Base-by-base conservation (phyloP, 2,888 invertebrate genomes). In the Himalopsyche kuldschensis region DNA sequence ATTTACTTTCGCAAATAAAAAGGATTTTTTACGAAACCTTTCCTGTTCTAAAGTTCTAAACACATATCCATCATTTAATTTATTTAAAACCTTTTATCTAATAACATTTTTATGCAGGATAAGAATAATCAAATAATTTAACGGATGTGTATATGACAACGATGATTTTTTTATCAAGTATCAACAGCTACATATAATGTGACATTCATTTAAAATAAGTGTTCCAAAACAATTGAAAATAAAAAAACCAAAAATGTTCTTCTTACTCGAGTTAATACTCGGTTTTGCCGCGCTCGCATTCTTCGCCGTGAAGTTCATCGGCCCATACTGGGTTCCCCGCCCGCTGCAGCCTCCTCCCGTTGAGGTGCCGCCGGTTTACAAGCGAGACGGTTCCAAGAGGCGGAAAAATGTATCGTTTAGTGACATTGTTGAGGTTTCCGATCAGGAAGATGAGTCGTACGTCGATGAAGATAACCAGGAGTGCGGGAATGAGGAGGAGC, bases 201-300 rank as follows among this genome's bases (percentile, higher is more conserved):
- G 69, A 69, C 69, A 69, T 48, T 41, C 5, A 41, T 48, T 48
- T 17, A 48, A 48, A 69, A 69, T 30, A 27, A 69, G 69, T 69
- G 69, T 11, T 69, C 11, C 30, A 11, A 69, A 69, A 30, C 27
- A 69, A 2, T 24, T 17, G 0, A 55, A 30, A 69, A 30, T 5
- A 24, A 10, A 55, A n/a, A 69, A 30, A 85, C 87, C 85, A 90
- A 89, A 11, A 89, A 92, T 91, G 91, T 88, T 91, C 86, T 89
- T 89, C 30, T 30, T 79, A n/a, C 30, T 82, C 86, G 91, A 90
- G 89, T 87, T 90, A 77, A 87, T 91, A 24, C 89, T 91, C 86
- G 90, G 91, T 83, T 85, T 91, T 77, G 89, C 89, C 85, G 88
- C 90, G 78, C 85, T 91, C 78, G 85, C 90, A 78, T 90, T 35